Percentiles rank a stretch among this genome's conserved stretches.
These are phyloP conservation scores for Pachyrhynchus sulphureomaculatus DNA, from an alignment of 1,140 invertebrate species.

Conservation along the genomic window DNA sequence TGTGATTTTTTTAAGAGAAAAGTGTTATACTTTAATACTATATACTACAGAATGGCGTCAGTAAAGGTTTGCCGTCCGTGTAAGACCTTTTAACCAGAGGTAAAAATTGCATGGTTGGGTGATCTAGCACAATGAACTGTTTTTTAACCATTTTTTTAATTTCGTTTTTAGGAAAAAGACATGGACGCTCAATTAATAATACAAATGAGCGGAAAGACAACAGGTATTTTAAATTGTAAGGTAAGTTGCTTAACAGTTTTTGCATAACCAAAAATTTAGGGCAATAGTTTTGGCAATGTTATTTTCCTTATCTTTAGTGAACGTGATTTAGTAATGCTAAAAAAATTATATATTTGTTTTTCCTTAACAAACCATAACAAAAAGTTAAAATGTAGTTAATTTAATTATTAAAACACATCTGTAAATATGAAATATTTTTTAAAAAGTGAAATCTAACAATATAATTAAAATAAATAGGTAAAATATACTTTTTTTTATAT, in stretches of 20 bases:
- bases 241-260: slow-evolving; percentile 53
- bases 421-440: too few relatives aligned
- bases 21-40: neutral
- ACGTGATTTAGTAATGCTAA: too few relatives aligned
- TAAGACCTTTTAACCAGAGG: slow-evolving; percentile 81
- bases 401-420: too few relatives aligned
- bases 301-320: neutral
- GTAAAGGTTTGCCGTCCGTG: slow-evolving; percentile 79
- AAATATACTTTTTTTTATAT: too few relatives aligned
- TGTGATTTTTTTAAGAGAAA: neutral
- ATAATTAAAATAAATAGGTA: too few relatives aligned
- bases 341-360: too few relatives aligned
- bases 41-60: slow-evolving; percentile 64
- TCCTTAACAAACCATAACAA: too few relatives aligned
- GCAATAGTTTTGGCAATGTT: slow-evolving; percentile 4
- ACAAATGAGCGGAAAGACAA: slow-evolving; percentile 85
- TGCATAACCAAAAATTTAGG: slow-evolving; percentile 8
- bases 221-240: slow-evolving; percentile 77
- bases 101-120: slow-evolving; percentile 51
- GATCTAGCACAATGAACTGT: slow-evolving; percentile 42
- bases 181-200: slow-evolving; percentile 82
- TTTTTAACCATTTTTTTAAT: slow-evolving; percentile 29
- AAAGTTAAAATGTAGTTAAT: too few relatives aligned
- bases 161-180: slow-evolving; percentile 70
- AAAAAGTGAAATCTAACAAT: too few relatives aligned